Percentiles rank a stretch among this genome's conserved stretches.
phyloP scores from a whole-genome alignment of 2,113 vertebrate species.

The Motacilla tschutschensis region DNA sequence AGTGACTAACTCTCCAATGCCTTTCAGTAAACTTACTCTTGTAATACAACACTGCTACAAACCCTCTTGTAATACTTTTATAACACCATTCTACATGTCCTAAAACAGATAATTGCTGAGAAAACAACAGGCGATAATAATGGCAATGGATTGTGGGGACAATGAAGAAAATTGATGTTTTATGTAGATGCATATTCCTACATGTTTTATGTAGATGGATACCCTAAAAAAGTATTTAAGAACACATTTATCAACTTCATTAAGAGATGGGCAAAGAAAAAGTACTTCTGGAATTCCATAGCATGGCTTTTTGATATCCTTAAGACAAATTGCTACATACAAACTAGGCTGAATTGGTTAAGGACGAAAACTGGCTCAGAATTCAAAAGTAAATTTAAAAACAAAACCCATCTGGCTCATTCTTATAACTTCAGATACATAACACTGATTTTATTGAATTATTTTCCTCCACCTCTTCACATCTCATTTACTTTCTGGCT shows the following conservation, averaged over 20 bases:
- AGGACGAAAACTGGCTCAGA: background rate
- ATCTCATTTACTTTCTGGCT: background rate
- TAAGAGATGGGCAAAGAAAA: background rate
- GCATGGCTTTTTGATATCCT: background rate
- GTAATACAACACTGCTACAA: background rate
- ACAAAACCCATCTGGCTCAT: background rate
- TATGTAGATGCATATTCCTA: background rate
- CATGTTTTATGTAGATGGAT: too few relatives aligned
- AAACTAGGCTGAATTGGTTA: background rate
- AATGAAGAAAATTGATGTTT: background rate
- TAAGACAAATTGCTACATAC: background rate
- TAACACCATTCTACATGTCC: fast-evolving
- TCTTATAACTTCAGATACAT: background rate
- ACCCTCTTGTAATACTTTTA: background rate
- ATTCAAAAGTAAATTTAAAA: background rate
- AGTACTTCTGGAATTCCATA: background rate
- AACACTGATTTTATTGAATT: background rate
- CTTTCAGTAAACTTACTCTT: background rate
- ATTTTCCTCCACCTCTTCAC: background rate
- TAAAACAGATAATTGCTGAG: background rate
- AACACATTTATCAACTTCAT: background rate
- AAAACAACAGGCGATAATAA: background rate
- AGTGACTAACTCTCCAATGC: background rate
- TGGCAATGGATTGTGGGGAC: background rate
- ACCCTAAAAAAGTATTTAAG: background rate